Evolutionary conservation across 2,888 invertebrate genomes (phyloP), one percentile per base, ranked within the genome.

Genomic region (Ligdia adustata): DNA sequence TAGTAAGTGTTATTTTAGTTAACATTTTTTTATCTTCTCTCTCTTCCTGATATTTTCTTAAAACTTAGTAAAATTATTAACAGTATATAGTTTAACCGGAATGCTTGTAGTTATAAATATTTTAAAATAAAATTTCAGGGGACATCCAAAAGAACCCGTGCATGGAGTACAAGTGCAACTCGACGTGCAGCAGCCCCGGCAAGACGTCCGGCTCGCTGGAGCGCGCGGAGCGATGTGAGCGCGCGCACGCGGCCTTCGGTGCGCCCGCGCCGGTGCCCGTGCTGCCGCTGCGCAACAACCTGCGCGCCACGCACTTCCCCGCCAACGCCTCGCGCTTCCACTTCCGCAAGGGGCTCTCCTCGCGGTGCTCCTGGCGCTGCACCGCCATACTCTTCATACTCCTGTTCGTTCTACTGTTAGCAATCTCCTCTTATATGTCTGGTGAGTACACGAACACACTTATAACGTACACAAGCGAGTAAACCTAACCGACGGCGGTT

Each of bases 291-390:
- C 92, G 95, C 69, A 94, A 93, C 74, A 94, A 93, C 79, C 87
- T 94, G 57, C 91, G 94, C 63, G 93, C 94, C 58, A 93, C 94
- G 69, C 95, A 95, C 83, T 95, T 95, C 77, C 93, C 94, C 59
- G 92, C 92, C 28, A 90, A 92, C 13, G 91, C 92, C 62, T 94
- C 95, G 64, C 92, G 96, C 69, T 96, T 96, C 90, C 96, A 96
- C 86, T 96, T 96, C 86, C 94, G 95, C 78, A 96, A 97, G 92
- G 96, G 95, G 66, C 91, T 96, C 69, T 94, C 95, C 46, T 95
- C 96, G 65, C 92, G 93, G 70, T 98, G 98, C 89, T 96, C 96
- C 57, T 98, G 98, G 96, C 96, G 96, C 84, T 96, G 97, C 87
- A 94, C 97, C 64, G 97, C 97, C 57, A 95, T 98, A 77, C 93